These are phyloP conservation scores for Hemithea aestivaria DNA, from an alignment of 2,888 invertebrate species.

Conservation along the genomic window DNA sequence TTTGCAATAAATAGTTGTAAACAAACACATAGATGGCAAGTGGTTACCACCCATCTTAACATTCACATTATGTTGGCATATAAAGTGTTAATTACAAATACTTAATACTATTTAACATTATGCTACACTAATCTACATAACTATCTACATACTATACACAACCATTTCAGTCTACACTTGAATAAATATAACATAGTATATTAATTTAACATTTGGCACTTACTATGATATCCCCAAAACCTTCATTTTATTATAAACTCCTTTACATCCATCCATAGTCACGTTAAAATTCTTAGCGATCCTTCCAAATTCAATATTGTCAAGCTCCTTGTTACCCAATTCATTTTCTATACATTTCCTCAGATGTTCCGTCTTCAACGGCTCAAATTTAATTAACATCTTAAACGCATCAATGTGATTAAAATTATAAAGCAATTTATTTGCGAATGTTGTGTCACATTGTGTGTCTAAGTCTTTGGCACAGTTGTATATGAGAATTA, in stretches of 20 bases:
- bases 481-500: slow-evolving; percentile 64
- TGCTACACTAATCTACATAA: slow-evolving; percentile 12
- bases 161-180: slow-evolving; percentile 1
- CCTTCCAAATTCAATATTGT: slow-evolving; percentile 34
- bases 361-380: slow-evolving; percentile 46
- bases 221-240: slow-evolving; percentile 34
- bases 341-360: slow-evolving; percentile 58
- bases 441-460: slow-evolving; percentile 44
- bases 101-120: no score
- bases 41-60: no score
- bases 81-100: no score
- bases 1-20: no score
- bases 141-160: background rate
- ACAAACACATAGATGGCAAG: no score
- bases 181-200: no score
- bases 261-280: slow-evolving; percentile 65
- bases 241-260: slow-evolving; percentile 65
- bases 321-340: slow-evolving; percentile 33
- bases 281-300: slow-evolving; percentile 62
- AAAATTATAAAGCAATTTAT: slow-evolving; percentile 40
- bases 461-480: slow-evolving; percentile 36
- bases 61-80: no score
- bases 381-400: slow-evolving; percentile 51
- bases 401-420: slow-evolving; percentile 41
- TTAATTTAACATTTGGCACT: no score